Evolutionary conservation across 2,888 invertebrate genomes (phyloP), one percentile per base, ranked within the genome.

Genomic region (Cylindroiulus punctatus): DNA sequence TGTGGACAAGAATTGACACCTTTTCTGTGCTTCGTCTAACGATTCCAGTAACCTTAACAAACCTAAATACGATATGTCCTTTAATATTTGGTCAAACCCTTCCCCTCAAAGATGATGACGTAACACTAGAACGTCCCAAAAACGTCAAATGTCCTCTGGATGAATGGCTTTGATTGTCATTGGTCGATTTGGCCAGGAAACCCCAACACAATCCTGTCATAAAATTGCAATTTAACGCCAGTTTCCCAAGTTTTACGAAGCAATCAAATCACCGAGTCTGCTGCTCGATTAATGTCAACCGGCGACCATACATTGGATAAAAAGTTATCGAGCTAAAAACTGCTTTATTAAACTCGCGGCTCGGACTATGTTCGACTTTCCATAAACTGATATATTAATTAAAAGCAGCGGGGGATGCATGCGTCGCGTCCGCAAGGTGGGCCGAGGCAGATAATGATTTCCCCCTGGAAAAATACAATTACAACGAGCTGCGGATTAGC

Each of bases 361-460:
- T 76, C 22, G 12, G 12, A 76, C 22, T 30, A 14, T 14, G 26
- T 76, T 76, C 14, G 26, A 36, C 30, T 76, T 76, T 76, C 76
- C 76, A 30, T 76, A 76, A 76, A 76, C 26, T 8, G 76, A 76
- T 30, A 76, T 30, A 76, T 76, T 76, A 76, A 76, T 76, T 76
- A 76, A 76, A 76, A 22, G 7, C 26, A 7, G 19, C 26, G 65
- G 7, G 76, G 76, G 76, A 14, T 14, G 26, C 0, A 14, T 5
- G 26, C 0, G 22, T 22, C 4, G 22, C 26, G 8, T 76, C 30
- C 14, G 22, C 30, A 22, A 26, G 76, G 26, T 26, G 76, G 76
- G 76, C 76, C 22, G 30, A 14, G 14, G 30, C 1, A 76, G 76
- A 76, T 76, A 30, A 30, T 14, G 30, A 65, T 65, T 76, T 26